Base-by-base conservation (phyloP, 2,113 vertebrate species). In the Phylloscopus trochiloides region DNA sequence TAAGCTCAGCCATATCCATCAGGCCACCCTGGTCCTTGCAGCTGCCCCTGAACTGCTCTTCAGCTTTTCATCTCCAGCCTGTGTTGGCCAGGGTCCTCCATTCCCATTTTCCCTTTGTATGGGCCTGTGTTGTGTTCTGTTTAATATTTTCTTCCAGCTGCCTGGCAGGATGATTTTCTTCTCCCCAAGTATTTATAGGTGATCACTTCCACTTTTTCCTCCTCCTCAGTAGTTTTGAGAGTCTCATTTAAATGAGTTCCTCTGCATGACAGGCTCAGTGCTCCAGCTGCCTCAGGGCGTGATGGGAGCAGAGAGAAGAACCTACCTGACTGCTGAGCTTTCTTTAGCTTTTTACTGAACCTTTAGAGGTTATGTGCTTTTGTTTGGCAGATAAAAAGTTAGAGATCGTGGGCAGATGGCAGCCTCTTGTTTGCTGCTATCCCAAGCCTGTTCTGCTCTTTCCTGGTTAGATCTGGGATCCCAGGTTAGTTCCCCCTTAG, bases 141-240 rank as follows among this genome's bases (percentile, higher is more conserved):
- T 55, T 57, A 17, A 52, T 47, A 22, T n/a, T 36, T 54, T 58
- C 17, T 62, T 72, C 62, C 1, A 1, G 12, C 51, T 74, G 2
- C 59, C 20, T 65, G 45, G 47, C 40, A 34, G 59, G 57, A 14
- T 51, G 14, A 47, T 61, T 12, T 4, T 74, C 36, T 36, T 62
- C 62, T 63, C 3, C 20, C 3, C 0, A 1, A 12, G 38, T 12
- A 7, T 47, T 78, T 47, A 6, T 4, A 18, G 26, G 62, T 34
- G 52, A 34, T 63, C 14, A 3, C 26, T 79, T 67, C 52, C 26
- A 50, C 52, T 58, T 63, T 63, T 22, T 36, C 43, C 24, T 65
- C 52, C 55, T 84, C 17, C 38, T 36, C 19, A 4, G 9, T 3
- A 19, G 24, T 61, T 73, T 32, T 28, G 18, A 5, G 43, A 50